phyloP scores from a whole-genome alignment of 2,113 vertebrate species.

The Cavia porcellus region DNA sequence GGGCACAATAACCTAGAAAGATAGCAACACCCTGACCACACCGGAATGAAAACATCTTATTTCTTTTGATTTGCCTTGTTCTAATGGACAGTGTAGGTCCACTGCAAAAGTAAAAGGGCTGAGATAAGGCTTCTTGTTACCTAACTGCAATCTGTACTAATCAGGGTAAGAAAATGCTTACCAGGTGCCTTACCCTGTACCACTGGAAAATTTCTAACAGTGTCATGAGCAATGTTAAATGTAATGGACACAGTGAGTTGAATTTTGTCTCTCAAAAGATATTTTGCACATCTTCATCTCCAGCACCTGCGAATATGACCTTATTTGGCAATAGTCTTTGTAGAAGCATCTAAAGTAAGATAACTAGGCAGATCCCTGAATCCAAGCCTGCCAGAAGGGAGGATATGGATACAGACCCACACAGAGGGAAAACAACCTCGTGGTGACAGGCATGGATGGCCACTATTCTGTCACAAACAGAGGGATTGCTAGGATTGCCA shows the following conservation, averaged over 20 bases:
- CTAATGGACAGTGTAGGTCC: background rate
- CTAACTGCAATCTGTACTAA: no score
- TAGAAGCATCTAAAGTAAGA: background rate
- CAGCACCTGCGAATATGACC: background rate
- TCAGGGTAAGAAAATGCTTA: background rate
- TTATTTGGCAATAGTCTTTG: background rate
- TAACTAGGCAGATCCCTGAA: background rate
- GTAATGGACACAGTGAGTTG: background rate
- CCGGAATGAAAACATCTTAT: background rate
- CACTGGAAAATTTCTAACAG: background rate
- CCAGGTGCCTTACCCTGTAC: accelerated
- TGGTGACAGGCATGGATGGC: accelerated
- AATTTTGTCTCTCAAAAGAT: background rate
- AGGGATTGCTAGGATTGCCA: background rate
- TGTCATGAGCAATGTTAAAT: background rate
- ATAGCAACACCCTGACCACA: background rate
- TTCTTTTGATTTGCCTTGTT: background rate
- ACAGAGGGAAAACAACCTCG: background rate
- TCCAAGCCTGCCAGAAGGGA: background rate
- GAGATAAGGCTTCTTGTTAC: background rate
- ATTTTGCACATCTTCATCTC: background rate
- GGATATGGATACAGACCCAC: background rate
- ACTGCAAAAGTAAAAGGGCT: background rate
- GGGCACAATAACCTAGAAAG: background rate
- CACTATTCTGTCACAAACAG: background rate